Percentiles rank a stretch among this genome's conserved stretches.
phyloP scores from a whole-genome alignment of 2,888 invertebrate genomes.

The Thereva unica region DNA sequence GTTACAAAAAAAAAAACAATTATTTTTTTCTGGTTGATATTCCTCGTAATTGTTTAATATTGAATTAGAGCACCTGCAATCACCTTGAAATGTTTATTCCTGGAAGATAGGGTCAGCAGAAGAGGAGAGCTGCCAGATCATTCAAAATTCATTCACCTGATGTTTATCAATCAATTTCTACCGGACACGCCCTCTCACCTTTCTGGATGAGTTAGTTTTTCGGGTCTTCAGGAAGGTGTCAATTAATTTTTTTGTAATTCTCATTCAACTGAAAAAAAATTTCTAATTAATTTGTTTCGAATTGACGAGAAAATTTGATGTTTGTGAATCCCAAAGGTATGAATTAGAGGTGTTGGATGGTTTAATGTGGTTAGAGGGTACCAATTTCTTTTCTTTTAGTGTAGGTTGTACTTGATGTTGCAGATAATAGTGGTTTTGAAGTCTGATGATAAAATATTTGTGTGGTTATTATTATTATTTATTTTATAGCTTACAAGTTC shows the following conservation, averaged over 20 bases:
- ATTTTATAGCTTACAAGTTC: no score
- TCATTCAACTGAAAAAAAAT: not conserved
- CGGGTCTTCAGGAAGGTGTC: constrained; percentile 9
- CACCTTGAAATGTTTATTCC: not conserved
- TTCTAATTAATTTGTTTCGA: constrained; percentile 21
- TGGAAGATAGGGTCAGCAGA: not conserved
- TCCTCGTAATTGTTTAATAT: no score
- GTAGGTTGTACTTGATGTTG: no score
- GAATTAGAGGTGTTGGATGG: no score
- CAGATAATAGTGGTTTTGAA: no score
- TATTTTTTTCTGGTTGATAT: not conserved
- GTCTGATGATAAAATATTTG: no score
- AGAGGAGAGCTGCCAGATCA: constrained; percentile 10
- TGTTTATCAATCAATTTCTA: constrained; percentile 37
- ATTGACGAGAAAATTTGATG: no score
- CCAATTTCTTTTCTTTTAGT: no score
- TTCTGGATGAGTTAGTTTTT: not conserved
- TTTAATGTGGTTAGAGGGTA: no score
- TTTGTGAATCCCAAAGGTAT: no score
- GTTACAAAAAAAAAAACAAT: not conserved
- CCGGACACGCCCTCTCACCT: constrained; percentile 22
- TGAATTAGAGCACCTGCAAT: constrained; percentile 31
- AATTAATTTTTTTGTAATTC: constrained; percentile 21
- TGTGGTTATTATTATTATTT: no score
- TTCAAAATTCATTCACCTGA: constrained; percentile 9